phyloP scores from a whole-genome alignment of 2,888 invertebrate genomes.

The Orthonevra nobilis region DNA sequence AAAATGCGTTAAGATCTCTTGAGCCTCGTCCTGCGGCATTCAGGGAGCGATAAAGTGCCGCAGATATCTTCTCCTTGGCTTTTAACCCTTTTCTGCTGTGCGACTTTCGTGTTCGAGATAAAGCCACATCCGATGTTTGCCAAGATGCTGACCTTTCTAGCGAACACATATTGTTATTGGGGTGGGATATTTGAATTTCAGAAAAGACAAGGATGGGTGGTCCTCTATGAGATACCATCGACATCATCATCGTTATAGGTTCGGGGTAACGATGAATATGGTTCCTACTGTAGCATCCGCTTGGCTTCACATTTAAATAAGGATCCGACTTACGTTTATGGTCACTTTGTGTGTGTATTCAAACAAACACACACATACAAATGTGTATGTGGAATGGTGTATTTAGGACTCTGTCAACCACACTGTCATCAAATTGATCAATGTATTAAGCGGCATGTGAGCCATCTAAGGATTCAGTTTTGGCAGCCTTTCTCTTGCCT shows the following conservation, averaged over 20 bases:
- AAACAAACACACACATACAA: not conserved
- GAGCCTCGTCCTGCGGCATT: not conserved
- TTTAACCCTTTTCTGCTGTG: slow-evolving; percentile 48
- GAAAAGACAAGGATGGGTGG: slow-evolving; percentile 38
- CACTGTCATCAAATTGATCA: slow-evolving; percentile 70
- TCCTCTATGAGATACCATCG: slow-evolving; percentile 58
- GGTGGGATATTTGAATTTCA: not conserved
- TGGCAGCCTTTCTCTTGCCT: slow-evolving; percentile 49
- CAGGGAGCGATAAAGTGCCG: slow-evolving; percentile 35
- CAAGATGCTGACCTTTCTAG: slow-evolving; percentile 59
- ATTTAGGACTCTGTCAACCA: slow-evolving; percentile 62
- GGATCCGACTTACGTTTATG: slow-evolving; percentile 23
- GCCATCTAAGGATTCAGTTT: slow-evolving; percentile 62
- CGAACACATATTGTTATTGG: slow-evolving; percentile 22
- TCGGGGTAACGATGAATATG: slow-evolving; percentile 46
- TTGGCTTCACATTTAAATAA: slow-evolving; percentile 54
- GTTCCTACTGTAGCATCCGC: slow-evolving; percentile 1
- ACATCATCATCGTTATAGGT: slow-evolving; percentile 62
- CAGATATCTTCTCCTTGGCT: slow-evolving; percentile 8
- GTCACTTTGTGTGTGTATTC: slow-evolving; percentile 29
- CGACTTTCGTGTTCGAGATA: slow-evolving; percentile 45
- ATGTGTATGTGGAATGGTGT: slow-evolving; percentile 15
- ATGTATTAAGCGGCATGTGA: slow-evolving; percentile 62
- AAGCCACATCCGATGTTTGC: slow-evolving; percentile 58
- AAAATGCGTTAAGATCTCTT: slow-evolving; percentile 42